These are phyloP conservation scores for Carollia perspicillata DNA, from an alignment of 2,113 vertebrate species.

Conservation along the genomic window DNA sequence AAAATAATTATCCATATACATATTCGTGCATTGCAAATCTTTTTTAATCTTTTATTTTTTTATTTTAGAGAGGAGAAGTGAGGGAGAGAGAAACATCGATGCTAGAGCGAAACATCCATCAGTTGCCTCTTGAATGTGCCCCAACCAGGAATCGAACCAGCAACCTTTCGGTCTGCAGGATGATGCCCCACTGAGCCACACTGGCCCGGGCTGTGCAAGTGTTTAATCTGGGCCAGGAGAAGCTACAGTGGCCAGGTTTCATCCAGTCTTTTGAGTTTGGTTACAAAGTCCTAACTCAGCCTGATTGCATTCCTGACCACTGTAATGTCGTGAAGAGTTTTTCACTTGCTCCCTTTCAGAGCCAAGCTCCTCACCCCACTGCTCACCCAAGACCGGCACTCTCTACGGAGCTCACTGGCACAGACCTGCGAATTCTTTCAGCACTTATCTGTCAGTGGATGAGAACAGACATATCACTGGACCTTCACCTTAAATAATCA, in stretches of 20 bases:
- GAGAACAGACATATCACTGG: slow-evolving; percentile 44
- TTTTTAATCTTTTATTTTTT: too few relatives aligned
- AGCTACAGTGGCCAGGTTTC: not conserved
- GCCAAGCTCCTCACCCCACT: slow-evolving; percentile 20
- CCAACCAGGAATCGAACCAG: too few relatives aligned
- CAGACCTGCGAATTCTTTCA: slow-evolving; percentile 49
- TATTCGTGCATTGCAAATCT: not conserved
- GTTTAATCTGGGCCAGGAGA: not conserved
- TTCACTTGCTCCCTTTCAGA: slow-evolving; percentile 37
- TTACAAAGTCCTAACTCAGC: not conserved
- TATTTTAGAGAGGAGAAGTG: too few relatives aligned
- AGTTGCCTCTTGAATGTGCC: too few relatives aligned
- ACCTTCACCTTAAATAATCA: slow-evolving; percentile 56
- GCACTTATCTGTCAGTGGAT: slow-evolving; percentile 47
- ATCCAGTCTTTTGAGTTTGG: not conserved
- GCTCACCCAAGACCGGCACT: slow-evolving; percentile 16
- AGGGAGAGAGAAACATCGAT: too few relatives aligned
- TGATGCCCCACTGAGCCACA: too few relatives aligned
- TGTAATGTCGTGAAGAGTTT: not conserved
- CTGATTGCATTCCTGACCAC: not conserved
- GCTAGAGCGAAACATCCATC: too few relatives aligned
- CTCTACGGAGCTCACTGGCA: slow-evolving; percentile 47
- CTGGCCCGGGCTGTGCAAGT: too few relatives aligned
- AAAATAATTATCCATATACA: not conserved
- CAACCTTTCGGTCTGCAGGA: too few relatives aligned